Evolutionary conservation across 2,888 invertebrate genomes (phyloP).

Genomic region (Augochlorella aurata): DNA sequence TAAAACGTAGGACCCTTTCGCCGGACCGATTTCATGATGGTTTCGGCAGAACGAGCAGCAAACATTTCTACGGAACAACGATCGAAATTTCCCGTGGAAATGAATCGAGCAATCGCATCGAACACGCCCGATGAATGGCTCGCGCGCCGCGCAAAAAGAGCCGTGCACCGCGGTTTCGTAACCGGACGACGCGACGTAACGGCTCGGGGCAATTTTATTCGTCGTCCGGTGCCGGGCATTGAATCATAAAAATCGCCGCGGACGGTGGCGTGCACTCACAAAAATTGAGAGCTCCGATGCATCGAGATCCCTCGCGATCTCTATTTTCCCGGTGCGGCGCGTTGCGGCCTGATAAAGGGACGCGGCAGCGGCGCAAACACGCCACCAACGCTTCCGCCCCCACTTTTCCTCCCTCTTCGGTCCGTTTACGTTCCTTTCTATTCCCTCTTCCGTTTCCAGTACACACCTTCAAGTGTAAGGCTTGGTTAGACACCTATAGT

Average conservation of each 20-base stretch:
- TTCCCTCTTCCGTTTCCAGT: too few species aligned
- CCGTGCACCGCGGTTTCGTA: slow-evolving; percentile 15
- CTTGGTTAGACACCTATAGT: too few species aligned
- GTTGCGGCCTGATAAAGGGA: slow-evolving; percentile 25
- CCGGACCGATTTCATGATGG: background rate
- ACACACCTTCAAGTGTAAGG: too few species aligned
- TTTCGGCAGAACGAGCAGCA: slow-evolving; percentile 1
- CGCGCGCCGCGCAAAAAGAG: background rate
- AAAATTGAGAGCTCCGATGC: slow-evolving; percentile 28
- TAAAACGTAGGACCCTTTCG: background rate
- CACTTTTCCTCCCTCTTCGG: background rate
- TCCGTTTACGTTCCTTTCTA: background rate
- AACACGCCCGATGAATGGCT: background rate
- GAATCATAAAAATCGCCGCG: slow-evolving; percentile 40
- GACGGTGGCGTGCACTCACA: slow-evolving; percentile 8
- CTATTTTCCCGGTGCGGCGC: slow-evolving; percentile 11
- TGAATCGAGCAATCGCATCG: slow-evolving; percentile 5
- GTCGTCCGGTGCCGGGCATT: slow-evolving; percentile 16
- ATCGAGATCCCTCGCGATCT: background rate
- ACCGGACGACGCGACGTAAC: slow-evolving; percentile 14
- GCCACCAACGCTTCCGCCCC: background rate
- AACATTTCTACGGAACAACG: slow-evolving; percentile 4
- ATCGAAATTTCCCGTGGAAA: background rate
- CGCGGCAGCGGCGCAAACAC: background rate
- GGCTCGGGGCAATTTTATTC: slow-evolving; percentile 15